A percentile compares a stretch with the other conserved stretches of the same genome.
Conservation (phyloP, 2,797 vertebrate species). For the Clarias pachynema region DNA sequence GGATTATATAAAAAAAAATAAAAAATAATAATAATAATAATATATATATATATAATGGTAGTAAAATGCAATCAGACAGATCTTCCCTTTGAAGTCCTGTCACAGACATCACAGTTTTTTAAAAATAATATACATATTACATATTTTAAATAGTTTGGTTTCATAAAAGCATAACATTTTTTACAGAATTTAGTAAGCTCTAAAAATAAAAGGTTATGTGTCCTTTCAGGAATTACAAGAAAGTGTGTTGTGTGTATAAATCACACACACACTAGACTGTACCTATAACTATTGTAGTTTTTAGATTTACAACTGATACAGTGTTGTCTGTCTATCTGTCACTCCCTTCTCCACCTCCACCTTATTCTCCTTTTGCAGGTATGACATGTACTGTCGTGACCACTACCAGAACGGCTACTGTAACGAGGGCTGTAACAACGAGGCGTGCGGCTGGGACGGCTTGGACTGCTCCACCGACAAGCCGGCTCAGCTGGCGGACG, state of each 20-base stretch:
- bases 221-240: not conserved
- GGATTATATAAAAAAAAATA: too few relatives aligned
- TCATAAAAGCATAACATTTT: not conserved
- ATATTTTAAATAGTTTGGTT: not conserved
- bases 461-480: conserved; percentile 83
- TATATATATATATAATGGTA: not conserved
- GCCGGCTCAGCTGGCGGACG: conserved; percentile 76
- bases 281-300: not conserved
- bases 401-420: conserved; percentile 86
- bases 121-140: not conserved
- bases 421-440: conserved; percentile 88
- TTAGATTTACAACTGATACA: not conserved
- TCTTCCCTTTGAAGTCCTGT: not conserved
- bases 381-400: conserved; percentile 88
- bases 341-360: not conserved
- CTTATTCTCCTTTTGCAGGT: conserved; percentile 71
- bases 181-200: too few relatives aligned
- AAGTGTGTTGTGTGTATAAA: not conserved
- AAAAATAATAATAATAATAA: not conserved
- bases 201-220: not conserved
- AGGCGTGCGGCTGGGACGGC: conserved; percentile 92
- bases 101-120: not conserved
- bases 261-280: not conserved
- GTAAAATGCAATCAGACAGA: not conserved
- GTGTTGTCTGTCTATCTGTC: conserved; percentile 23